Conservation (phyloP, 1,140 invertebrate species). For the Callitettix versicolor region DNA sequence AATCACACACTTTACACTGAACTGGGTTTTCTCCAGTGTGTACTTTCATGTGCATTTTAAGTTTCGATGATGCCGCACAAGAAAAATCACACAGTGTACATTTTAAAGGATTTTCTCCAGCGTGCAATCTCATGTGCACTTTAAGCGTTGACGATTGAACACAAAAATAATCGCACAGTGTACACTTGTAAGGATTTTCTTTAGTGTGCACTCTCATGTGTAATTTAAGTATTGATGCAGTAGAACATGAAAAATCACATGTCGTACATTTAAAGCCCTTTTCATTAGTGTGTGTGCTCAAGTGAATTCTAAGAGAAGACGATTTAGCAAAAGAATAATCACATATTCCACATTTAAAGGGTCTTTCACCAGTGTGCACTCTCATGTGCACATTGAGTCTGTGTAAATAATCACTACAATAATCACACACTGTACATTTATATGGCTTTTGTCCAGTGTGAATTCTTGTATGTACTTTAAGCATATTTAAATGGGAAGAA, state of each 20-base stretch:
- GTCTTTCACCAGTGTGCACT: constrained; percentile 35
- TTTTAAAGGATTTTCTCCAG: constrained; percentile 18
- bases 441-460: constrained; percentile 21
- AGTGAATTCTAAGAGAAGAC: constrained; percentile 56
- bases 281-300: constrained; percentile 19
- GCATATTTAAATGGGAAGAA: neutral
- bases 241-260: too few relatives aligned
- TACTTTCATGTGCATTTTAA: constrained; percentile 4
- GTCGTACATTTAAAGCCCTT: constrained; percentile 14
- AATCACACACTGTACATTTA: constrained; percentile 15
- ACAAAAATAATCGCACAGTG: constrained; percentile 51
- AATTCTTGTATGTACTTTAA: neutral
- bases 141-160: constrained; percentile 59
- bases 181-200: constrained; percentile 44
- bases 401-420: constrained; percentile 13
- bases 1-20: constrained; percentile 15
- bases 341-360: constrained; percentile 52
- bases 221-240: constrained; percentile 25
- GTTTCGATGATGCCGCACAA: too few relatives aligned
- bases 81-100: neutral
- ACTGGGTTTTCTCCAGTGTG: neutral
- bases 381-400: constrained; percentile 34
- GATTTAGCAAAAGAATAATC: constrained; percentile 56
- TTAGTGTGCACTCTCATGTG: constrained; percentile 37
- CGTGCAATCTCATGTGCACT: constrained; percentile 40